Percentiles rank a stretch among this genome's conserved stretches.
phyloP scores from a whole-genome alignment of 64 coral and sea anemone genomes.

The Dendronephthya gigantea region DNA sequence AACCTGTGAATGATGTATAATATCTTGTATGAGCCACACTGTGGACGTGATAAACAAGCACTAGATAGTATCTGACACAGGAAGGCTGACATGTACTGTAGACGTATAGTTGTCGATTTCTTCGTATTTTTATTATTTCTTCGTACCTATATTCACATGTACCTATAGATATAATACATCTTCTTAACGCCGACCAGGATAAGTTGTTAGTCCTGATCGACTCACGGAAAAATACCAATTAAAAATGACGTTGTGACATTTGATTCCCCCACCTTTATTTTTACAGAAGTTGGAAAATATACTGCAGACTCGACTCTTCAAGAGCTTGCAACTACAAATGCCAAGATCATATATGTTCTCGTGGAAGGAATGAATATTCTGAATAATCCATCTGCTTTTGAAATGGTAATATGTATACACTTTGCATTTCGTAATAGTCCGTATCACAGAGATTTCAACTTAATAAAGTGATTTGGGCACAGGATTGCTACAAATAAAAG shows the following conservation, averaged over 20 bases:
- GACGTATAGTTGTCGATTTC: not conserved
- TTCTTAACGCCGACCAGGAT: no score
- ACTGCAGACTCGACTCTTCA: not conserved
- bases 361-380: not conserved
- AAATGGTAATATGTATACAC: not conserved
- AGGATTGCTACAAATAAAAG: no score
- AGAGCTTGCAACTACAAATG: not conserved
- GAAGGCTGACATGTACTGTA: not conserved
- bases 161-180: no score
- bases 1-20: conserved; percentile 52
- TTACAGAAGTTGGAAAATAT: not conserved
- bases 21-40: conserved; percentile 20
- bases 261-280: no score
- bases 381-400: not conserved
- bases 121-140: no score
- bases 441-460: no score
- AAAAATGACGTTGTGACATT: not conserved
- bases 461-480: no score
- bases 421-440: no score
- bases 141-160: no score
- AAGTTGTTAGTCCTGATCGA: no score
- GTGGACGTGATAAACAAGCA: conserved; percentile 38
- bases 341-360: not conserved
- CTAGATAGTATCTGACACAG: conserved; percentile 68
- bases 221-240: no score